A percentile compares a stretch with the other conserved stretches of the same genome.
Evolutionary conservation across 2,113 vertebrate species (phyloP).

Genomic region (Ophiodon elongatus): DNA sequence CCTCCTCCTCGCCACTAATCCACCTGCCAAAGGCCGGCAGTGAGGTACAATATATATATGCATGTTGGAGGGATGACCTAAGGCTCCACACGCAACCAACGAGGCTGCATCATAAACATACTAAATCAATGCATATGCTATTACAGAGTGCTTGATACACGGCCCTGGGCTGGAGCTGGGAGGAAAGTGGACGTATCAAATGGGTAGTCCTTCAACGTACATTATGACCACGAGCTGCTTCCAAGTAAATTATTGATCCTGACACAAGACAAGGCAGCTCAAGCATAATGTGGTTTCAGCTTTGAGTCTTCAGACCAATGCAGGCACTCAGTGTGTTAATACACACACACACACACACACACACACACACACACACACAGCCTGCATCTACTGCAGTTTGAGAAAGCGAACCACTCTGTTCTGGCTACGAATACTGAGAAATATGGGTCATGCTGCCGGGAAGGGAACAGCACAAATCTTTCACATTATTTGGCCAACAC

Average conservation of each 20-base stretch:
- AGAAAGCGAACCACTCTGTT: slow-evolving; percentile 15
- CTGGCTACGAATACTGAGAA: slow-evolving; percentile 26
- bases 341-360: slow-evolving; percentile 12
- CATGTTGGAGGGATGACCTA: slow-evolving; percentile 5
- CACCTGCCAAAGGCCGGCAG: slow-evolving; percentile 2
- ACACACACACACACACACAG: slow-evolving; percentile 16
- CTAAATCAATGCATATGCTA: slow-evolving; percentile 28
- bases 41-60: background rate
- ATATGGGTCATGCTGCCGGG: slow-evolving; percentile 36
- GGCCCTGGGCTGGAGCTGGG: background rate
- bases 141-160: slow-evolving; percentile 19
- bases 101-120: slow-evolving; percentile 36
- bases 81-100: background rate
- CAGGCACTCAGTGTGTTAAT: slow-evolving; percentile 1
- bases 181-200: slow-evolving; percentile 27
- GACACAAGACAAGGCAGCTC: slow-evolving; percentile 18
- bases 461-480: slow-evolving; percentile 41
- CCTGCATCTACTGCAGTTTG: slow-evolving; percentile 3
- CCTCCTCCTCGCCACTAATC: background rate
- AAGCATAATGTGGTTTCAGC: slow-evolving; percentile 26
- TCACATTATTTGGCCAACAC: slow-evolving; percentile 50
- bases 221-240: slow-evolving; percentile 18
- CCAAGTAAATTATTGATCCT: slow-evolving; percentile 53
- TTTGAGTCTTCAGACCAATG: slow-evolving; percentile 24
- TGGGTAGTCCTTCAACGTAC: slow-evolving; percentile 30